Evolutionary conservation across 2,113 vertebrate genomes (phyloP).

Genomic region (Sphyrna mokarran): DNA sequence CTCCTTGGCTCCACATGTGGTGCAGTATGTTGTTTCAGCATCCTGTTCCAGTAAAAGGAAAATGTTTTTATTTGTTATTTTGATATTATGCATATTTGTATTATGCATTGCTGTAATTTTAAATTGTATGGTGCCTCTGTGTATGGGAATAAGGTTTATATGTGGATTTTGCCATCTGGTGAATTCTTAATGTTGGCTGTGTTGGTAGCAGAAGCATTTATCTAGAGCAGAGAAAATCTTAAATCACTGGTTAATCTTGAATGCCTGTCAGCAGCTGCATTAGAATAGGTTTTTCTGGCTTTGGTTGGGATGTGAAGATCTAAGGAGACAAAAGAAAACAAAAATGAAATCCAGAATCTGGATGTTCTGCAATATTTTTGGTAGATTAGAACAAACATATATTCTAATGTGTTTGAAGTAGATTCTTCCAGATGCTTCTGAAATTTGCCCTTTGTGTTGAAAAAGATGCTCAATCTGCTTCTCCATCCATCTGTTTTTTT

Average conservation of each 20-base stretch:
- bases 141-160: not conserved
- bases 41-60: not conserved
- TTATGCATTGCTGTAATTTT: not conserved
- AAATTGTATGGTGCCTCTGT: not conserved
- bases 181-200: not conserved
- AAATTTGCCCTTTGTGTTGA: not conserved
- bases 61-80: not conserved
- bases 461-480: not conserved
- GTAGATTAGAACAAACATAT: not conserved
- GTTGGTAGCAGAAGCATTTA: not conserved
- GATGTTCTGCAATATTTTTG: not conserved
- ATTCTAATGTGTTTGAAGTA: not conserved
- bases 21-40: not conserved
- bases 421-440: not conserved
- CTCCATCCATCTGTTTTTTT: not conserved
- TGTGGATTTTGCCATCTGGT: not conserved
- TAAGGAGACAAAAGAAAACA: not conserved
- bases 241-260: not conserved
- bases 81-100: not conserved
- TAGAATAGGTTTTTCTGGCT: too few species aligned
- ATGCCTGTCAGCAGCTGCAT: too few species aligned
- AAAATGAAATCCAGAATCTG: not conserved
- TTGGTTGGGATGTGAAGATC: too few species aligned
- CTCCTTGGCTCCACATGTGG: too few species aligned
- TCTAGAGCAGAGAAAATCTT: not conserved